Evolutionary conservation across 2,888 invertebrate genomes (phyloP).

Genomic region (Arctia plantaginis): DNA sequence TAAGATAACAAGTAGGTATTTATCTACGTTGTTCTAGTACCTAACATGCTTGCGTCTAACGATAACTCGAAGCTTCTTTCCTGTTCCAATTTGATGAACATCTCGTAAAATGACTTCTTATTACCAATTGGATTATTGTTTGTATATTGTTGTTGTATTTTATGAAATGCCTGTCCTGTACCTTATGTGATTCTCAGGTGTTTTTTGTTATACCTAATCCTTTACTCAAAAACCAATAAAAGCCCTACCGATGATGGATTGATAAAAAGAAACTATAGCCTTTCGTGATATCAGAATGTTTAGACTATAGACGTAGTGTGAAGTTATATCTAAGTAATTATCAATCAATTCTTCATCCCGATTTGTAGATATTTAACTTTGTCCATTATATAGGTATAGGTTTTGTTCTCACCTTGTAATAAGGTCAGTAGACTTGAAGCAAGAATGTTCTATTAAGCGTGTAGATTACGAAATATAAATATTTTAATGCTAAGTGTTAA

Average conservation of each 20-base stretch:
- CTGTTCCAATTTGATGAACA: not conserved
- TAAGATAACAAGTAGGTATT: not conserved
- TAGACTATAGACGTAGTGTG: not conserved
- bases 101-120: not conserved
- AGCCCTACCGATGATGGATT: not conserved
- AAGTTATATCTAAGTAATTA: not conserved
- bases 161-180: too few species aligned
- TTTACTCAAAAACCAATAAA: not conserved
- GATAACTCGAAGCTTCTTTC: not conserved
- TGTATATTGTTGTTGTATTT: too few species aligned
- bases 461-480: slow-evolving; percentile 28
- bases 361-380: slow-evolving; percentile 4
- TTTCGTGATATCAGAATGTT: not conserved
- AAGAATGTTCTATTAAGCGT: slow-evolving; percentile 23
- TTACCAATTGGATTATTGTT: not conserved
- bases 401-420: not conserved
- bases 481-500: slow-evolving; percentile 33
- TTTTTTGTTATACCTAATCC: not conserved
- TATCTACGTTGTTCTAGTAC: not conserved
- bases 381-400: not conserved
- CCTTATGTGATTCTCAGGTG: not conserved
- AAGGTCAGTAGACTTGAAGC: slow-evolving; percentile 17
- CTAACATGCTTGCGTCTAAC: not conserved
- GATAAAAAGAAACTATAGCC: not conserved
- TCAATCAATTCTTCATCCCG: not conserved